phyloP scores from a whole-genome alignment of 2,888 invertebrate genomes.

The Dascillus cervinus region DNA sequence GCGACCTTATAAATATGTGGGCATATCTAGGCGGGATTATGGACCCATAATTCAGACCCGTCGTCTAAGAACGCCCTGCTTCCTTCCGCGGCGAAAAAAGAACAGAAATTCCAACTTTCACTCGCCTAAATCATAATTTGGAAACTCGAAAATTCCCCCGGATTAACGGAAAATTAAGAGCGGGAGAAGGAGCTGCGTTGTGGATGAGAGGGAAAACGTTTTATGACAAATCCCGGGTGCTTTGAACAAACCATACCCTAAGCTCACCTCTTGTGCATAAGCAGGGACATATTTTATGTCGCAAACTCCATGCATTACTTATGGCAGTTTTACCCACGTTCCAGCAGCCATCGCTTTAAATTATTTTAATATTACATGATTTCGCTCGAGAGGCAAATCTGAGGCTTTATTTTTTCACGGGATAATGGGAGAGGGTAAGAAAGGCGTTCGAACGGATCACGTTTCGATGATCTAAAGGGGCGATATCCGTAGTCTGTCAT shows the following conservation, averaged over 20 bases:
- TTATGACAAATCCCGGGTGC: conserved; percentile 16
- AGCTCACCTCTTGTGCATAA: conserved; percentile 19
- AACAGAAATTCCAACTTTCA: too few relatives aligned
- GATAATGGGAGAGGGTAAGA: conserved; percentile 8
- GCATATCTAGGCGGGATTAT: conserved; percentile 41
- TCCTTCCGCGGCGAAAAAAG: conserved; percentile 13
- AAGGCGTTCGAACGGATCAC: conserved; percentile 14
- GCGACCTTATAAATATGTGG: conserved; percentile 44
- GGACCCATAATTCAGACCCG: conserved; percentile 37
- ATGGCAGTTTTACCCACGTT: conserved; percentile 22
- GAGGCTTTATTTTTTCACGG: conserved; percentile 16
- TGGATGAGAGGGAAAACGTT: conserved; percentile 9
- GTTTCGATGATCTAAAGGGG: conserved; percentile 22
- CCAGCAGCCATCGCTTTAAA: conserved; percentile 32
- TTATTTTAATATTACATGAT: conserved; percentile 41
- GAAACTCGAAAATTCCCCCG: conserved; percentile 2
- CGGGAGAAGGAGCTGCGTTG: not conserved
- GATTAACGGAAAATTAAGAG: not conserved
- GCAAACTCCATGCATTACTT: conserved; percentile 28
- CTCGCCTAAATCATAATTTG: conserved; percentile 3
- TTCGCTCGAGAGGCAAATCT: conserved; percentile 38
- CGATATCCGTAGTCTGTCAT: conserved; percentile 26
- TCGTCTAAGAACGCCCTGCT: conserved; percentile 32
- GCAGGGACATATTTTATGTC: conserved; percentile 29
- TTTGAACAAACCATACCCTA: conserved; percentile 15